phyloP scores from a whole-genome alignment of 2,888 invertebrate genomes.

The Abscondita cerata region DNA sequence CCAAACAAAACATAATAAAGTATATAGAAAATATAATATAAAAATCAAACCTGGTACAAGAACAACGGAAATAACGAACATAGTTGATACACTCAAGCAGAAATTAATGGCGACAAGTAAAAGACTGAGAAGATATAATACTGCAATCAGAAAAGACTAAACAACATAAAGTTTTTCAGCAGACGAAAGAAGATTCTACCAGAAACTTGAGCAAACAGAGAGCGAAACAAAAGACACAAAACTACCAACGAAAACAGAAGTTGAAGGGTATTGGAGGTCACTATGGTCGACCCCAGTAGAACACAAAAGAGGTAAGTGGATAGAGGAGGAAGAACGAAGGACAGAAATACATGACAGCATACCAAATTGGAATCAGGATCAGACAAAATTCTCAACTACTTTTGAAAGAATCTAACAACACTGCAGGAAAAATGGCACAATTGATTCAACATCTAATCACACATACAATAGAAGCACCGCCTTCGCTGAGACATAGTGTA shows the following conservation, averaged over 20 bases:
- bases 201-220: no score
- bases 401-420: conserved; percentile 19
- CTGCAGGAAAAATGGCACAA: conserved; percentile 14
- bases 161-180: no score
- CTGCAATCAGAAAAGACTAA: no score
- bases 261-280: conserved; percentile 1
- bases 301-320: conserved; percentile 1
- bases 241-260: background rate
- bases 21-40: background rate
- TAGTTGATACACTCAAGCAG: conserved; percentile 1
- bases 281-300: conserved; percentile 1
- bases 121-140: no score
- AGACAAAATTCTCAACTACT: conserved; percentile 23
- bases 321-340: conserved; percentile 5
- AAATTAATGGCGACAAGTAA: no score
- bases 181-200: no score
- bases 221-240: no score
- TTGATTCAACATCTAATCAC: conserved; percentile 8
- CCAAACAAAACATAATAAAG: conserved; percentile 1
- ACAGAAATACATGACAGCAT: no score
- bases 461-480: conserved; percentile 7
- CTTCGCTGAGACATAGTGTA: background rate
- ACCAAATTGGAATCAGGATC: no score
- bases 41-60: background rate
- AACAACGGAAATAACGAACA: background rate